Evolutionary conservation across 2,797 vertebrate genomes (phyloP).

Genomic region (Eurystomus glaucurus): DNA sequence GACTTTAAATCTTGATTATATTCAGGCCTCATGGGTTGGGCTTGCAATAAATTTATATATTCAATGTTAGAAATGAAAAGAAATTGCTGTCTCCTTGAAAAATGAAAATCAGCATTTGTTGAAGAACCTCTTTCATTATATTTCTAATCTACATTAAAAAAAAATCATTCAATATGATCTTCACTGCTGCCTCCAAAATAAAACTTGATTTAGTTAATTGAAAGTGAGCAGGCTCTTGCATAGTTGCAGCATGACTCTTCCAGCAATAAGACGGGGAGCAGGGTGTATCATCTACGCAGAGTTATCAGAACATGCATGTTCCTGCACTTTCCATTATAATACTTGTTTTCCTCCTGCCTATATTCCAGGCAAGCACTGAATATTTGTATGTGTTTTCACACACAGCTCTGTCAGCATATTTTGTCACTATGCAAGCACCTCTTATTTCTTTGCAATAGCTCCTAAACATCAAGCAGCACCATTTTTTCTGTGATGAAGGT

Average conservation of each 20-base stretch:
- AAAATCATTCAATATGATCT: background rate
- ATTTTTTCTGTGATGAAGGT: background rate
- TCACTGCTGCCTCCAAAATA: background rate
- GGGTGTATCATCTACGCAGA: background rate
- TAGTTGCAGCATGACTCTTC: background rate
- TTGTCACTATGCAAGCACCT: background rate
- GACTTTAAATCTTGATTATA: slow-evolving; percentile 44
- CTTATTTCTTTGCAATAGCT: background rate
- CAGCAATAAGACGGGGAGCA: background rate
- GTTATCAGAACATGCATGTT: background rate
- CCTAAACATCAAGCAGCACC: background rate
- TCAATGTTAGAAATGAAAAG: background rate
- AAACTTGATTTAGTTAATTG: background rate
- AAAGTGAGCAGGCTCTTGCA: background rate
- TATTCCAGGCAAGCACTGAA: background rate
- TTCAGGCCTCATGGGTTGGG: background rate
- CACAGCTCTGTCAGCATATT: background rate
- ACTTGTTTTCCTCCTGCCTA: background rate
- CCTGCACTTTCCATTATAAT: background rate
- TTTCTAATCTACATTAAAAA: background rate
- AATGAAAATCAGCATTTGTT: background rate
- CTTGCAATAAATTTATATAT: background rate
- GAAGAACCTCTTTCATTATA: slow-evolving; percentile 18
- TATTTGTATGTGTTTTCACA: background rate
- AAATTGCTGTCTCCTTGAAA: background rate